A percentile compares a stretch with the other conserved stretches of the same genome.
Evolutionary conservation across 2,888 invertebrate species (phyloP).

Genomic region (Podotricha telesiphe): DNA sequence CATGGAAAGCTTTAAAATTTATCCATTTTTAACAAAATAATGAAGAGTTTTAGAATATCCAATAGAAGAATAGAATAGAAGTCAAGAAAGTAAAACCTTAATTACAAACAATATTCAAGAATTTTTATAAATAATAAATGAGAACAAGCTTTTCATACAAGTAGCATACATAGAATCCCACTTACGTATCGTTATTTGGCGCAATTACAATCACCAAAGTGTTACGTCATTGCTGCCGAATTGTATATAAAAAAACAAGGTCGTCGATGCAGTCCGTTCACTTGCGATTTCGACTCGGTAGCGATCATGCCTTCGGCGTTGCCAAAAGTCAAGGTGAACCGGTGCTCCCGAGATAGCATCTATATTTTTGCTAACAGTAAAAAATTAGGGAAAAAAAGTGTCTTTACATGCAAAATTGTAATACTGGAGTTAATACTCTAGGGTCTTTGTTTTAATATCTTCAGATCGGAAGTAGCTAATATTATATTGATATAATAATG

Average conservation of each 20-base stretch:
- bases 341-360: conserved; percentile 47
- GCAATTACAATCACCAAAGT: conserved; percentile 61
- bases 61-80: too few species aligned
- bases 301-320: conserved; percentile 43
- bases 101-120: too few species aligned
- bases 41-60: too few species aligned
- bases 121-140: too few species aligned
- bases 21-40: too few species aligned
- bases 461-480: too few species aligned
- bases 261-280: conserved; percentile 75
- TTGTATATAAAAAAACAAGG: conserved; percentile 71
- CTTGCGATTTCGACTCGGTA: conserved; percentile 68
- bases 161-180: too few species aligned
- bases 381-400: background rate
- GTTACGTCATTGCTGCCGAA: conserved; percentile 72
- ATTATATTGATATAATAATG: too few species aligned
- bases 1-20: background rate
- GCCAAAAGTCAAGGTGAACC: conserved; percentile 77
- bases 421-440: too few species aligned
- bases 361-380: conserved; percentile 36
- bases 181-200: conserved; percentile 57
- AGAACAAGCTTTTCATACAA: too few species aligned
- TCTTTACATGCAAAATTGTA: background rate
- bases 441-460: too few species aligned
- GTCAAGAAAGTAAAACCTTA: too few species aligned